Evolutionary conservation across 2,797 vertebrate species (phyloP).

Genomic region (Yasuhikotakia modesta): DNA sequence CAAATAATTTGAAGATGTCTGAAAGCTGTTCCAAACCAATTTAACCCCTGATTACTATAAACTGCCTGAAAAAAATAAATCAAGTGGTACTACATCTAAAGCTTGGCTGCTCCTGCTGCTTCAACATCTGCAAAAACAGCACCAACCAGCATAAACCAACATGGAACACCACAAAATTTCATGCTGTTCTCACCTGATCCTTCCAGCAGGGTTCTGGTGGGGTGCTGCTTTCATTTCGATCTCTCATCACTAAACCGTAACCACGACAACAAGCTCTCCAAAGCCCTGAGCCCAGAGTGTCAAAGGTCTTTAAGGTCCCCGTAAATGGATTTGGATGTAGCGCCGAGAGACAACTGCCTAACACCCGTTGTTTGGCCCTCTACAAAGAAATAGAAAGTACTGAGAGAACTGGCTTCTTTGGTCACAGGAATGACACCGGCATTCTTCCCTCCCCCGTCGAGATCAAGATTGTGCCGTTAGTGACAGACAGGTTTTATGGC

Average conservation of each 20-base stretch:
- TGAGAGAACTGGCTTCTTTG: constrained; percentile 32
- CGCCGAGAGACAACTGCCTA: constrained; percentile 18
- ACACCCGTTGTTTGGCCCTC: constrained; percentile 43
- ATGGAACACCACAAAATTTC: neutral
- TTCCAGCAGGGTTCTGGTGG: neutral
- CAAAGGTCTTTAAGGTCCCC: constrained; percentile 28
- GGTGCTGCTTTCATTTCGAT: neutral
- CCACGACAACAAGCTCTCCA: constrained; percentile 25
- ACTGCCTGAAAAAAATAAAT: neutral
- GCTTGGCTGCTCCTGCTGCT: too few relatives aligned
- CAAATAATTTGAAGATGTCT: neutral
- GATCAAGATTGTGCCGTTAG: constrained; percentile 58
- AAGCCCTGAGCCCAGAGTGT: neutral
- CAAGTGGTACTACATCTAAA: neutral
- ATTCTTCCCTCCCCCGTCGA: constrained; percentile 51
- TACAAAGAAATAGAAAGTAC: constrained; percentile 36
- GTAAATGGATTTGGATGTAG: constrained; percentile 42
- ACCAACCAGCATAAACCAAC: neutral
- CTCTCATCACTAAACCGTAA: neutral
- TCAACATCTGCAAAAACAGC: too few relatives aligned
- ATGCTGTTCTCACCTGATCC: neutral
- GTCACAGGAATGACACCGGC: constrained; percentile 49
- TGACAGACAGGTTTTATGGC: constrained; percentile 55
- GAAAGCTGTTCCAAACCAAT: neutral
- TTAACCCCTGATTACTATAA: neutral